phyloP scores from a whole-genome alignment of 2,888 invertebrate genomes.

The Melanophora roralis region DNA sequence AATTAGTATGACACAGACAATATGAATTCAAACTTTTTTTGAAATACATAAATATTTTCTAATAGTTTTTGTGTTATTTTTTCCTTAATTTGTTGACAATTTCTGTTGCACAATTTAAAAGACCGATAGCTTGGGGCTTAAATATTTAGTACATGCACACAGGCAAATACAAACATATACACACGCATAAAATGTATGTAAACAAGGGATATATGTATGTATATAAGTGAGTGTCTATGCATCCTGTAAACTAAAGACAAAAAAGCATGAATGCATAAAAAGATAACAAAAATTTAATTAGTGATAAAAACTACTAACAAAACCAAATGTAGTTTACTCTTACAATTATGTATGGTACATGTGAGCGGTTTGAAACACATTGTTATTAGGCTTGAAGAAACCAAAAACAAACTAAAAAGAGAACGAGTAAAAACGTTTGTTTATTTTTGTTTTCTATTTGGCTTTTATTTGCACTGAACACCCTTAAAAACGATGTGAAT shows the following conservation, averaged over 20 bases:
- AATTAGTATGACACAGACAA: slow-evolving; percentile 37
- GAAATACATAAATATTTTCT: not conserved
- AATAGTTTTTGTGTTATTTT: not conserved
- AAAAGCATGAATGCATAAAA: slow-evolving; percentile 49
- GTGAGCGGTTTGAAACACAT: slow-evolving; percentile 3
- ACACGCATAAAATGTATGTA: too few relatives aligned
- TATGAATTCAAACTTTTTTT: too few relatives aligned
- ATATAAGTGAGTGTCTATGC: not conserved
- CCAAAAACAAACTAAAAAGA: slow-evolving; percentile 12
- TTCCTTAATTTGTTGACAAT: slow-evolving; percentile 7
- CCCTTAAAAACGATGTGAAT: not conserved
- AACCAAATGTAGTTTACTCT: slow-evolving; percentile 29
- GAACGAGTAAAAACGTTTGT: too few relatives aligned
- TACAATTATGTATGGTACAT: slow-evolving; percentile 2
- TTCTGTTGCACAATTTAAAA: slow-evolving; percentile 30
- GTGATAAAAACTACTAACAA: slow-evolving; percentile 57
- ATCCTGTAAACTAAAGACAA: slow-evolving; percentile 12
- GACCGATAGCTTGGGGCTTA: not conserved
- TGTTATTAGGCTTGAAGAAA: slow-evolving; percentile 22
- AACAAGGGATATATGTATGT: not conserved
- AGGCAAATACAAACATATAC: too few relatives aligned
- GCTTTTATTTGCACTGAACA: not conserved
- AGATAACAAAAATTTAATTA: slow-evolving; percentile 70
- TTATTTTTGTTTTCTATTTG: slow-evolving; percentile 2
- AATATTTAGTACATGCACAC: too few relatives aligned